Evolutionary conservation across 2,888 invertebrate genomes (phyloP).

Genomic region (Lissocephala sabroskyi): DNA sequence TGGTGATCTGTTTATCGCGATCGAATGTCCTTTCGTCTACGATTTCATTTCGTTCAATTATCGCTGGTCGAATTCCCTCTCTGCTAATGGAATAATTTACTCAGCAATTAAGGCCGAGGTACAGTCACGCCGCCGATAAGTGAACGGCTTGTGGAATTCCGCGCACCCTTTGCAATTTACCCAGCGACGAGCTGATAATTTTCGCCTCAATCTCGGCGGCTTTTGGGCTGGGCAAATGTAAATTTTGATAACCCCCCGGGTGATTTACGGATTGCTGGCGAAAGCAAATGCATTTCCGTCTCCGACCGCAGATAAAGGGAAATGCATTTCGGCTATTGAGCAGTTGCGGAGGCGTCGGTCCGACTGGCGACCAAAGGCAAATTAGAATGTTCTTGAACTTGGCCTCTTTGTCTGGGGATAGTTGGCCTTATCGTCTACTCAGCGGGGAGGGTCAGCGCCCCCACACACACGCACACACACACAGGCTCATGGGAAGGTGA

Average conservation of each 20-base stretch:
- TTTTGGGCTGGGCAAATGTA: conserved; percentile 13
- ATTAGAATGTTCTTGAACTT: conserved; percentile 58
- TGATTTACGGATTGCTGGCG: conserved; percentile 19
- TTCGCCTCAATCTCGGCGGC: background rate
- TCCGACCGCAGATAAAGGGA: too few relatives aligned
- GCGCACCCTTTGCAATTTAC: too few relatives aligned
- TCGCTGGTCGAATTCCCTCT: conserved; percentile 35
- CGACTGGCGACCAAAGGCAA: conserved; percentile 14
- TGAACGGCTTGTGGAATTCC: too few relatives aligned
- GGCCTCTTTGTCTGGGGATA: conserved; percentile 49
- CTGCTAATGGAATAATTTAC: conserved; percentile 21
- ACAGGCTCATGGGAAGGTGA: too few relatives aligned
- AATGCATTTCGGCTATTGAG: conserved; percentile 38
- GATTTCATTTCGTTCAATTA: conserved; percentile 19
- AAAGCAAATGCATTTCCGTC: conserved; percentile 65
- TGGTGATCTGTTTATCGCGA: conserved; percentile 1
- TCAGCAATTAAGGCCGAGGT: too few relatives aligned
- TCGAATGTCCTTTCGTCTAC: background rate
- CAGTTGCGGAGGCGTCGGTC: conserved; percentile 6
- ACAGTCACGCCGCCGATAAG: too few relatives aligned
- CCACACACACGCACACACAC: too few relatives aligned
- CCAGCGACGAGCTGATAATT: too few relatives aligned
- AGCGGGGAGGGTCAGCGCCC: too few relatives aligned
- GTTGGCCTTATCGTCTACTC: too few relatives aligned
- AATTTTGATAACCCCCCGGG: conserved; percentile 23